These are phyloP conservation scores for Sisor rabdophorus DNA, from an alignment of 2,113 vertebrate species.

Conservation along the genomic window DNA sequence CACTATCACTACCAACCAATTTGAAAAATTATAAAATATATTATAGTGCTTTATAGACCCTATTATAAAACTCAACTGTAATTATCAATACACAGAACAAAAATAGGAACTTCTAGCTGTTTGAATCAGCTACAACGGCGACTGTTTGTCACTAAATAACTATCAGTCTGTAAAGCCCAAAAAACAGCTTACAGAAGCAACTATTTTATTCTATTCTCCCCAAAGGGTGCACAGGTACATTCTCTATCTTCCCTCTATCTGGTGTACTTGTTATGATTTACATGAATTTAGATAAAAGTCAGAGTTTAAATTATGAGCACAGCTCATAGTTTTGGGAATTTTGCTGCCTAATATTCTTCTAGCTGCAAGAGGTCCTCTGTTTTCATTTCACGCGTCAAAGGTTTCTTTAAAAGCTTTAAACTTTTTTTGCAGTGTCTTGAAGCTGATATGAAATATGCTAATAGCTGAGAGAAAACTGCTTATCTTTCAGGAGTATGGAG, in stretches of 20 bases:
- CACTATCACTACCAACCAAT: background rate
- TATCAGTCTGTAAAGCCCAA: background rate
- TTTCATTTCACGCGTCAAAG: constrained; percentile 48
- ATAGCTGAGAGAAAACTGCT: constrained; percentile 36
- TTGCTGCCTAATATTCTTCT: background rate
- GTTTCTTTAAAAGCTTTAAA: background rate
- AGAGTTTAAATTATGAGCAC: background rate
- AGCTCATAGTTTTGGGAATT: constrained; percentile 27
- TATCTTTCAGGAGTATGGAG: constrained; percentile 81
- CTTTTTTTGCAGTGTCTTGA: background rate
- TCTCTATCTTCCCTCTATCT: background rate
- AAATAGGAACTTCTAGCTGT: background rate
- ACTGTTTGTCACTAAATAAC: background rate
- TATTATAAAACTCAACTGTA: background rate
- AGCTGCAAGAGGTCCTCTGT: constrained; percentile 14
- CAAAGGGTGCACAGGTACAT: background rate
- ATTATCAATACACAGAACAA: background rate
- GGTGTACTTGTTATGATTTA: background rate
- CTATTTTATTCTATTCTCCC: background rate
- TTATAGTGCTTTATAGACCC: background rate
- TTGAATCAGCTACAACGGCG: background rate
- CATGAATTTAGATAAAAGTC: background rate
- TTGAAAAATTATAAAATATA: background rate
- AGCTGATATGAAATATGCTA: constrained; percentile 8
- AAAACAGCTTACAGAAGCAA: background rate